These are phyloP conservation scores for Busseola fusca DNA, from an alignment of 2,888 invertebrate species.

Conservation along the genomic window DNA sequence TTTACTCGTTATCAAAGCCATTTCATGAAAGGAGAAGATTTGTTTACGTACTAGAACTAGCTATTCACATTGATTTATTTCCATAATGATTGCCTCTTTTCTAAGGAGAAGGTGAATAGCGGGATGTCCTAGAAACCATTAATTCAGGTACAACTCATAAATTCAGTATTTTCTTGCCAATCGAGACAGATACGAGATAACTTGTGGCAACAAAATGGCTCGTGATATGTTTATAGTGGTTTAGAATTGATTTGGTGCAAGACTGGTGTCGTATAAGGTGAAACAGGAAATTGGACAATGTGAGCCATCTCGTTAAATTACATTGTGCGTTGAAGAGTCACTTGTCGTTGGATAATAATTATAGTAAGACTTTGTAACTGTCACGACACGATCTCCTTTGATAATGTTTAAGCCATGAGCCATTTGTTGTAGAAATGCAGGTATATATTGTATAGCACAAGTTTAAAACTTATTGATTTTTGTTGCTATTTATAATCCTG, in stretches of 20 bases:
- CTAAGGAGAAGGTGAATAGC: neutral
- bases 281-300: slow-evolving; percentile 32
- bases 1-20: neutral
- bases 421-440: too few species aligned
- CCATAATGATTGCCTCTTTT: neutral
- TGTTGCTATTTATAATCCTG: too few species aligned
- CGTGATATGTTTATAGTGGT: neutral
- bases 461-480: too few species aligned
- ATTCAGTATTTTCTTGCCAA: slow-evolving; percentile 13
- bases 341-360: neutral
- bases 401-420: neutral
- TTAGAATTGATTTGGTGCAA: slow-evolving; percentile 26
- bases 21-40: neutral
- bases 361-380: neutral
- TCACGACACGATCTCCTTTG: neutral
- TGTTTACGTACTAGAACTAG: neutral
- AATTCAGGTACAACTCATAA: slow-evolving; percentile 17
- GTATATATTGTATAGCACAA: too few species aligned
- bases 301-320: slow-evolving; percentile 9
- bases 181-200: neutral
- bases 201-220: slow-evolving; percentile 17
- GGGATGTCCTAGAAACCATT: neutral
- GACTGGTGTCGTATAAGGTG: slow-evolving; percentile 6
- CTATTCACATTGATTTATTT: slow-evolving; percentile 9
- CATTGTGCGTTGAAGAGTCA: slow-evolving; percentile 1